These are phyloP conservation scores for Drosophila silvestris DNA, from an alignment of 2,888 invertebrate species.

Conservation along the genomic window DNA sequence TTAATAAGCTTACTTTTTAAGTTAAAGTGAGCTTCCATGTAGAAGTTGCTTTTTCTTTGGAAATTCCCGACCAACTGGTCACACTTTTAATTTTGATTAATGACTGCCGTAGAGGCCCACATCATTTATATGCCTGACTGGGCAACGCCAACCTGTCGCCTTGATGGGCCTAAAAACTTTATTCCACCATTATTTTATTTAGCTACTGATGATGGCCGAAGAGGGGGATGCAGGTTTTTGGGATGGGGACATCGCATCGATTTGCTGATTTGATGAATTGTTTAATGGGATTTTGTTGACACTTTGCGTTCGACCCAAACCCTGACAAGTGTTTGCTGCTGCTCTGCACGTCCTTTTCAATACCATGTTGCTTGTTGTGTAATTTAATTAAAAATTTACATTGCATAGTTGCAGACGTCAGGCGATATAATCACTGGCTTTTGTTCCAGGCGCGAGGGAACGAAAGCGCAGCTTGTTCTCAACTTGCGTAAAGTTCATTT, in stretches of 20 bases:
- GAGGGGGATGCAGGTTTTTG: neutral
- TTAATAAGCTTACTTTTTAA: neutral
- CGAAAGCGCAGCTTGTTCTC: conserved; percentile 48
- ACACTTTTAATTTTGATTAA: conserved; percentile 77
- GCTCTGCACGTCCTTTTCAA: neutral
- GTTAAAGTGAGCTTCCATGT: neutral
- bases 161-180: conserved; percentile 45
- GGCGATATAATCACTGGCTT: conserved; percentile 40
- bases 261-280: conserved; percentile 73
- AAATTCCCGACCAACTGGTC: conserved; percentile 41
- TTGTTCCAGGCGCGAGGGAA: conserved; percentile 38
- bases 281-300: conserved; percentile 65
- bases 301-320: conserved; percentile 37
- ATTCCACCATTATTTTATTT: conserved; percentile 12
- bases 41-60: neutral
- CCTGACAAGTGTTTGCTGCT: conserved; percentile 8
- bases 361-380: conserved; percentile 41
- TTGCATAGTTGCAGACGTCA: conserved; percentile 57
- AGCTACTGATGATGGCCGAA: neutral
- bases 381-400: conserved; percentile 75
- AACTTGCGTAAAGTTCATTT: conserved; percentile 77
- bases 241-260: conserved; percentile 53
- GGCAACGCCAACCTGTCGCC: conserved; percentile 53
- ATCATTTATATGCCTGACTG: conserved; percentile 74
- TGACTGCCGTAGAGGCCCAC: conserved; percentile 54